phyloP scores from a whole-genome alignment of 53 echinoderm and acorn worm species.

The Zoroaster sp. region DNA sequence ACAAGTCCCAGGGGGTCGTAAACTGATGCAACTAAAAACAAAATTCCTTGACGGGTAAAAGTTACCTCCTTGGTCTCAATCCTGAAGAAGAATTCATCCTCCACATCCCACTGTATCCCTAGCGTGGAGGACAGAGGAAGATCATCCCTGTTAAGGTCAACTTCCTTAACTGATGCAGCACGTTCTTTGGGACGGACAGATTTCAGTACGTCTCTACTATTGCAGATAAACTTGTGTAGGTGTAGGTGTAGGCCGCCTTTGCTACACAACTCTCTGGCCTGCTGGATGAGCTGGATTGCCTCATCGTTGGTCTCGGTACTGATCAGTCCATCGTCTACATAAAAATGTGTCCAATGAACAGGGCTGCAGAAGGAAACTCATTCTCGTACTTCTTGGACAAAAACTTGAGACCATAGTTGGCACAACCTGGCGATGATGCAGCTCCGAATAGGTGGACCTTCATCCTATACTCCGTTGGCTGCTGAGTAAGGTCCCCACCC shows the following conservation, averaged over 20 bases:
- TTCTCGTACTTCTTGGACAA: conserved; percentile 52
- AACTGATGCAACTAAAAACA: conserved; percentile 45
- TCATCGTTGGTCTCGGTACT: conserved; percentile 39
- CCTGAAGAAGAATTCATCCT: conserved; percentile 34
- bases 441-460: conserved; percentile 60
- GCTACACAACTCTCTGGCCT: conserved; percentile 41
- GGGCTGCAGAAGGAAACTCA: conserved; percentile 49
- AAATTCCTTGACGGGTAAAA: conserved; percentile 38
- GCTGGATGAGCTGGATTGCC: conserved; percentile 14
- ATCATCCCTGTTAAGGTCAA: conserved; percentile 15
- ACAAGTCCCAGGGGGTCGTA: conserved; percentile 42
- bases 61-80: conserved; percentile 26
- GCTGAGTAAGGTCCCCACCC: background rate
- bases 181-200: conserved; percentile 21
- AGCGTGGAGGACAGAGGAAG: conserved; percentile 18
- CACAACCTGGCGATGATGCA: conserved; percentile 44
- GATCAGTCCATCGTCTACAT: conserved; percentile 43
- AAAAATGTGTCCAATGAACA: conserved; percentile 40
- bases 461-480: conserved; percentile 28
- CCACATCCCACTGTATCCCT: conserved; percentile 39
- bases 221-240: conserved; percentile 28
- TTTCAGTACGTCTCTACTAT: conserved; percentile 6
- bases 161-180: conserved; percentile 23
- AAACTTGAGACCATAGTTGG: conserved; percentile 51
- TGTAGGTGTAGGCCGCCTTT: conserved; percentile 10